Evolutionary conservation across 2,113 vertebrate species (phyloP), one percentile per base, ranked within the genome.

Genomic region (Myotis yumanensis): DNA sequence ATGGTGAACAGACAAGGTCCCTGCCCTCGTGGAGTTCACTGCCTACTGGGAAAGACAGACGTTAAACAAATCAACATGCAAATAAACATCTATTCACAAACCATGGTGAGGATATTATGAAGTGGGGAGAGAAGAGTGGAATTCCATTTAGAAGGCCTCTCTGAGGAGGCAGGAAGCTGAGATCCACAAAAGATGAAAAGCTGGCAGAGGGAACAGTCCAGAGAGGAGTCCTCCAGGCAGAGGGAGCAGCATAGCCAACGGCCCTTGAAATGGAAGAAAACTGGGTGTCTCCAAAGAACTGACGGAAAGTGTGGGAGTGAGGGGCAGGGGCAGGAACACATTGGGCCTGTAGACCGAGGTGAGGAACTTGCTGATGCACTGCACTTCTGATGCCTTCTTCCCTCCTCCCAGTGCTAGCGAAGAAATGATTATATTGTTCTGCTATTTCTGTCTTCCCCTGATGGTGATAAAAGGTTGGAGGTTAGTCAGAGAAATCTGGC

Each of bases 401-500:
- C 35, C 25, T 30, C n/a, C 85, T 64, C 77, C 37, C 80, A 62
- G 48, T 12, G 32, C 30, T 62, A 20, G 37, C n/a, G 32, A 76
- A 90, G 43, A 88, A 89, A 51, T 2, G 43, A 62, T 73, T 15
- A 15, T 28, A 43, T 81, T 96, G 30, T 80, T 76, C 35, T 35
- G 22, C 22, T 40, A 35, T 3, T 68, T 79, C 79, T 92, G 2
- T n/a, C 16, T 25, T 30, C 71, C 51, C 23, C 4, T 51, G 30
- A 62, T 37, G 40, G 46, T 35, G 10, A 64, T 35, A 7, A 80
- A 69, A 92, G 46, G n/a, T 3, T 57, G 64, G 73, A 64, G 18
- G 62, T 72, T 89, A 72, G 59, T 43, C 73, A 43, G 79, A 88
- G 89, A 93, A 95, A 95, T 75, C 0, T 75, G 59, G 37, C 43